phyloP scores from a whole-genome alignment of 2,888 invertebrate genomes.

The Drosophila limbata region DNA sequence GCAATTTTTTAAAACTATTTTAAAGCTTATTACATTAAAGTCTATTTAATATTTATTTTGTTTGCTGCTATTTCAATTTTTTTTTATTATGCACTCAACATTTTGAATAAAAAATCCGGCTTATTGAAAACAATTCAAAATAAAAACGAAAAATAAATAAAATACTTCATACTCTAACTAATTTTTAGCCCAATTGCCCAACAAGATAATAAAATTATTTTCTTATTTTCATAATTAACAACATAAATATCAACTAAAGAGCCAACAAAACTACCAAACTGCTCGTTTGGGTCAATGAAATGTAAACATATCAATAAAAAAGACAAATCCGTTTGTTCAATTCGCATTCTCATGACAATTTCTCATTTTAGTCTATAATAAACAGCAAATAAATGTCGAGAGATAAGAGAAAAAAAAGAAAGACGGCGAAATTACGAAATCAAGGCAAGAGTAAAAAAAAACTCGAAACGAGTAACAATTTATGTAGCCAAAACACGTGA shows the following conservation, averaged over 20 bases:
- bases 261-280: slow-evolving; percentile 5
- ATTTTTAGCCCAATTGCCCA: neutral
- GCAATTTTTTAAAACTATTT: too few relatives aligned
- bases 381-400: slow-evolving; percentile 70
- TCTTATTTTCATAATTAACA: slow-evolving; percentile 8
- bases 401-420: slow-evolving; percentile 13
- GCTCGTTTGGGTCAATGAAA: slow-evolving; percentile 21
- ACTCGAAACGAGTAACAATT: slow-evolving; percentile 42
- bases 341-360: slow-evolving; percentile 59
- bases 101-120: neutral
- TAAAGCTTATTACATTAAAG: too few relatives aligned
- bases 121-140: neutral
- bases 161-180: neutral
- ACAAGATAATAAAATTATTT: neutral
- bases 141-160: neutral
- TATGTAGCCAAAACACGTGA: slow-evolving; percentile 77
- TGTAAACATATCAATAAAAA: slow-evolving; percentile 34
- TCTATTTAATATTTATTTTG: too few relatives aligned
- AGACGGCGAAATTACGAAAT: slow-evolving; percentile 58
- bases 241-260: slow-evolving; percentile 15
- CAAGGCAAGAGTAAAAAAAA: slow-evolving; percentile 37
- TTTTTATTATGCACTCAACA: neutral
- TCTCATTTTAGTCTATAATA: slow-evolving; percentile 60
- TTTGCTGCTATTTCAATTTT: neutral
- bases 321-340: slow-evolving; percentile 19